These are phyloP conservation scores for Meloidogyne chitwoodi DNA, from an alignment of 1,140 invertebrate genomes.

Conservation along the genomic window DNA sequence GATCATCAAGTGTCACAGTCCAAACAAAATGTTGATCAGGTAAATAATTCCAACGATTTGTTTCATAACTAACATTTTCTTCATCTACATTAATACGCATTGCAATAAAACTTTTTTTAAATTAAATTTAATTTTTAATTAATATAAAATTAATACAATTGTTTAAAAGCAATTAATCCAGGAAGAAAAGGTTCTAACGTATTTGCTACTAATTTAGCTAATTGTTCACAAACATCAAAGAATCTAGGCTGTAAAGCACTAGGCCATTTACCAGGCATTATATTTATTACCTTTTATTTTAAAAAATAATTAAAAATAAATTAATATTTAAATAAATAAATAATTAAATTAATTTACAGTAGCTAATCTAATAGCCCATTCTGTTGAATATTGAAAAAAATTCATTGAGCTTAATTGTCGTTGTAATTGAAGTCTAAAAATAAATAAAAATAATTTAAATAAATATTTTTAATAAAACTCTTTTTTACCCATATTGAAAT, in stretches of 20 bases:
- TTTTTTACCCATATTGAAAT: constrained; percentile 30
- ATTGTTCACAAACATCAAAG: constrained; percentile 36
- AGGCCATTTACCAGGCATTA: constrained; percentile 31
- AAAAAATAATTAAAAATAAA: background rate
- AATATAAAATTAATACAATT: constrained; percentile 17
- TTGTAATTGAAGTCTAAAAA: constrained; percentile 5
- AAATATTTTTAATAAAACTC: background rate
- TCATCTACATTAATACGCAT: constrained; percentile 19
- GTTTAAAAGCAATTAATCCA: constrained; percentile 8
- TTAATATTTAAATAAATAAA: background rate
- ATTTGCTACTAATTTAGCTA: constrained; percentile 1
- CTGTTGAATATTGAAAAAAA: constrained; percentile 13
- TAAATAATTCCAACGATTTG: constrained; percentile 16
- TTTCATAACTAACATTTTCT: constrained; percentile 23
- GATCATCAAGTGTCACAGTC: constrained; percentile 26
- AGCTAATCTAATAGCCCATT: constrained; percentile 34
- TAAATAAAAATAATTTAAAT: background rate
- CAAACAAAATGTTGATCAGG: constrained; percentile 24
- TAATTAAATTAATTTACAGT: background rate
- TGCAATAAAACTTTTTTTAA: constrained; percentile 10
- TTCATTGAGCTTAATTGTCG: constrained; percentile 25
- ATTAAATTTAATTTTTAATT: background rate
- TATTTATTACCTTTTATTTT: constrained; percentile 17
- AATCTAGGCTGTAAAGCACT: constrained; percentile 23
- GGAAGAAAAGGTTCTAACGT: constrained; percentile 29